Evolutionary conservation across 2,113 vertebrate genomes (phyloP), one percentile per base, ranked within the genome.

Genomic region (Cairina moschata): DNA sequence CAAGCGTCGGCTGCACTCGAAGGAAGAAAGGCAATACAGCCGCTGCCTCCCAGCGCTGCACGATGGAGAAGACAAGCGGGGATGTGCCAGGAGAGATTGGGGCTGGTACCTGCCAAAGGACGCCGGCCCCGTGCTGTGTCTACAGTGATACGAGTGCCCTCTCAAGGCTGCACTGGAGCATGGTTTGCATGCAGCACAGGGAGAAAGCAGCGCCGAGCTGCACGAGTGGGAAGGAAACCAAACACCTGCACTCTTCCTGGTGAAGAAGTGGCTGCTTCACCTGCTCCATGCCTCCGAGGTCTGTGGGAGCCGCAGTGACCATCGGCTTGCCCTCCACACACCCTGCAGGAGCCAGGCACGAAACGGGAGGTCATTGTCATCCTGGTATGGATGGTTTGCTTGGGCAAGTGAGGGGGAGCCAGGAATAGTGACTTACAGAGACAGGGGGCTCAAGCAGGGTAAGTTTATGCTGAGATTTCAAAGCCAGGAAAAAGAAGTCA

Each of bases 161-260:
- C 79, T 46, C 67, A 78, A 68, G 63, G 85, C 86, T 63, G 54
- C 67, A 18, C 14, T 17, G 16, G 81, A 65, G 31, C 8, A 2
- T 40, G 13, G 16, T 15, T 55, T 1, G 5, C 29, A 14, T 54
- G n/a, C 36, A 54, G 40, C 50, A 1, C 11, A 4, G 1, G 28
- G 13, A 48, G 20, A 34, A 75, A 71, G 36, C n/a, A 28, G 52
- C 28, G 25, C 0, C 3, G 26, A 77, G 46, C 31, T 83, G 74
- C 74, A 55, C 3, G 3, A 48, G 23, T 36, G 26, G 46, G 76
- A 67, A 40, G 46, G 28, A 73, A 62, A 82, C 25, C 52, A 9
- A 28, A 10, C 4, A 7, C 16, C 79, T 34, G 21, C 0, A 0
- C 28, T 36, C 20, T 34, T 75, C 13, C 9, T 13, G 38, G n/a